A percentile compares a stretch with the other conserved stretches of the same genome.
Evolutionary conservation across 1,140 invertebrate genomes (phyloP).

Genomic region (Nebria ingens): DNA sequence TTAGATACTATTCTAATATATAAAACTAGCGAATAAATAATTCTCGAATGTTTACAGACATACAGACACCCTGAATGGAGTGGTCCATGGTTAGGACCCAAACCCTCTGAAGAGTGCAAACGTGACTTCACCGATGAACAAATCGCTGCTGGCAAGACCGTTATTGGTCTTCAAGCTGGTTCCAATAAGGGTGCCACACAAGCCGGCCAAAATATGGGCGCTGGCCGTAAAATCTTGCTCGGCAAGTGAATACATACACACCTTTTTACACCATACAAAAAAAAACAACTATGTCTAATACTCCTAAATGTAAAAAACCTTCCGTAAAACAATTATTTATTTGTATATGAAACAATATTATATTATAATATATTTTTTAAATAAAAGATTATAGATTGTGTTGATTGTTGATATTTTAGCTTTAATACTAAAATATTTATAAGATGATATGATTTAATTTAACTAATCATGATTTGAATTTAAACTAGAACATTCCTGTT

Average conservation of each 20-base stretch:
- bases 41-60: constrained; percentile 42
- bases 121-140: constrained; percentile 88
- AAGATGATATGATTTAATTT: no score
- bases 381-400: not conserved
- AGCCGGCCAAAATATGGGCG: constrained; percentile 86
- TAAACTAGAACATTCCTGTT: no score
- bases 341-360: constrained; percentile 6
- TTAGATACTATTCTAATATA: no score
- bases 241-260: constrained; percentile 56
- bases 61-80: constrained; percentile 84
- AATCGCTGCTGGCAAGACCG: constrained; percentile 74
- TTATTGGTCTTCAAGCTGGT: constrained; percentile 93
- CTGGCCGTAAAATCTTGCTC: constrained; percentile 76
- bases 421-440: no score
- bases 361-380: no score
- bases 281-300: not conserved
- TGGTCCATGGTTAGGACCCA: constrained; percentile 81
- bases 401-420: no score
- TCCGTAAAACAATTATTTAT: constrained; percentile 10
- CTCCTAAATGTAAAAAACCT: not conserved
- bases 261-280: not conserved
- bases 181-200: constrained; percentile 91
- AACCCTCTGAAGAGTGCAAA: constrained; percentile 83
- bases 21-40: constrained; percentile 5
- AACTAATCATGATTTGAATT: no score